These are phyloP conservation scores for Microtus ochrogaster DNA, from an alignment of 2,113 vertebrate species.

Conservation along the genomic window DNA sequence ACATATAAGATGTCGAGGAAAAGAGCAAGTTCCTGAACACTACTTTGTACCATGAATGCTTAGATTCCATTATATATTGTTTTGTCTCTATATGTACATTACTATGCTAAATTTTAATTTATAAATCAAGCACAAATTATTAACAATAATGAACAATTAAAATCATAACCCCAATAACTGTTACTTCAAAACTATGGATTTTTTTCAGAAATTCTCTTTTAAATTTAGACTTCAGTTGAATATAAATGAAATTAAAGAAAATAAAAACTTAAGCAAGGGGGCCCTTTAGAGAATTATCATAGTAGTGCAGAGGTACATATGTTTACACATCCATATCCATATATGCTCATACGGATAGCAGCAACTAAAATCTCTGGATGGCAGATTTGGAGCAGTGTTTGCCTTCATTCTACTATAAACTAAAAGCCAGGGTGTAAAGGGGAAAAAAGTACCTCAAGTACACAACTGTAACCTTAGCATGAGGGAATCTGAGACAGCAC, in stretches of 20 bases:
- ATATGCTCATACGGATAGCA: neutral
- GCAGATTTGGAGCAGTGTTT: neutral
- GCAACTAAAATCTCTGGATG: constrained; percentile 27
- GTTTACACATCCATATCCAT: neutral
- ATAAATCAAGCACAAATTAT: neutral
- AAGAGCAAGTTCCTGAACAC: constrained; percentile 27
- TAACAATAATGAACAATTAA: neutral
- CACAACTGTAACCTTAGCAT: neutral
- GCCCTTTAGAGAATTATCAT: neutral
- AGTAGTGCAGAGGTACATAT: neutral
- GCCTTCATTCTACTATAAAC: constrained; percentile 1
- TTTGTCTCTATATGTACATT: neutral
- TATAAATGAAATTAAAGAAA: neutral
- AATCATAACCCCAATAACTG: neutral
- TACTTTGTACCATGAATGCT: neutral
- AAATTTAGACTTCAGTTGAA: neutral
- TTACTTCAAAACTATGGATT: neutral
- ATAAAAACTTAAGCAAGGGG: neutral
- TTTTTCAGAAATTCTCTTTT: neutral
- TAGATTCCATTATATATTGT: neutral
- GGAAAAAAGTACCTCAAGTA: neutral
- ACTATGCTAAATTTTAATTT: neutral
- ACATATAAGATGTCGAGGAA: neutral
- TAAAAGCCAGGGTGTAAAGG: neutral
- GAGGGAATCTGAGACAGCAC: neutral